Evolutionary conservation across 2,888 invertebrate genomes (phyloP), one percentile per base, ranked within the genome.

Genomic region (Nasonia oneida): DNA sequence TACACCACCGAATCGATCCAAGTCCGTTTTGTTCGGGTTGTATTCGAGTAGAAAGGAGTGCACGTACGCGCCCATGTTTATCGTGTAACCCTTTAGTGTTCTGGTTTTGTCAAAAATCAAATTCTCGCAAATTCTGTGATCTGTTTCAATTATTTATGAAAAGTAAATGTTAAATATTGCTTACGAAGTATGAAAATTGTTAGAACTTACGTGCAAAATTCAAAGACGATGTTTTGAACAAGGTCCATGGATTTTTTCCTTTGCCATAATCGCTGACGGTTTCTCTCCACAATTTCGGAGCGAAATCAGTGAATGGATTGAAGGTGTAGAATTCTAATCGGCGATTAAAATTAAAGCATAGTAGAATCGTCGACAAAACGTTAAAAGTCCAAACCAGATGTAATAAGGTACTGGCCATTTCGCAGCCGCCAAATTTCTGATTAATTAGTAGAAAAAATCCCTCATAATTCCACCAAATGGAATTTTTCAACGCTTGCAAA

Each of bases 91-190:
- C 14, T 87, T 70, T 23, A 90, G 61, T 6, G 64, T 81, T 0
- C 5, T 47, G 3, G 87, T 85, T 61, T 88, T 90, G 18, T 90
- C 88, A 81, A 90, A 89, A 47, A 73, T 42, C 12, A 89, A 39
- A 74, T 82, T 77, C n/a, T 85, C 50, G 81, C 90, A 90, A 5
- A 83, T 3, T 70, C 10, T 37, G 33, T 15, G 33, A 70, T 70
- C 33, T 37, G 5, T 37, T 37, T 64, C 10, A 64, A 29, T 10
- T 89, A 37, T 37, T 47, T 18, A n/a, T n/a, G 33, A 12, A 53
- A 75, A 29, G 1, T 29, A 29, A 29, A 15, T 57, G 18, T n/a
- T n/a, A 18, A 57, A 15, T n/a, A 4, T 57, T 4, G 2, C 3
- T 57, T 57, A 57, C 3, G 0, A 57, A 18, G 10, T n/a, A 18